Percentiles rank a stretch among this genome's conserved stretches.
Conservation (phyloP, 2,888 invertebrate species). For the Catonia carolina region DNA sequence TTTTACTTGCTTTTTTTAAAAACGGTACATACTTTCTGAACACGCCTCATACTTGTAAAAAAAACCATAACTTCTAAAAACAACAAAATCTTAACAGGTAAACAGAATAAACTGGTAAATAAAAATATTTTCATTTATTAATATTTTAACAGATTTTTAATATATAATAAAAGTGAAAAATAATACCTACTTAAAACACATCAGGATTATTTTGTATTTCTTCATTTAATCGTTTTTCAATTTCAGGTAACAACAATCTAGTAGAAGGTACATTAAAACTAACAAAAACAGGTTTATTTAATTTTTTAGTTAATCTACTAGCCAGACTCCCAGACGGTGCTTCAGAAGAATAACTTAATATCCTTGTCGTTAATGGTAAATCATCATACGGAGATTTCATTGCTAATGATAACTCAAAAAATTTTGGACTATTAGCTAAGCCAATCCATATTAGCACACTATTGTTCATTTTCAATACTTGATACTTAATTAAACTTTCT, state of each 20-base stretch:
- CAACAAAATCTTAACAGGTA: too few species aligned
- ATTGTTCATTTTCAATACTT: constrained; percentile 26
- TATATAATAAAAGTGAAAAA: too few species aligned
- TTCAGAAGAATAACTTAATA: constrained; percentile 25
- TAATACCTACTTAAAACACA: constrained; percentile 23
- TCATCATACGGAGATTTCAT: constrained; percentile 21
- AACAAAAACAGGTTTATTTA: constrained; percentile 26
- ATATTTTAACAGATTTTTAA: too few species aligned
- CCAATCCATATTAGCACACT: constrained; percentile 29
- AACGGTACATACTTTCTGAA: too few species aligned
- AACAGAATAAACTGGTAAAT: too few species aligned
- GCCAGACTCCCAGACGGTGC: constrained; percentile 13
- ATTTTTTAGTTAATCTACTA: constrained; percentile 22
- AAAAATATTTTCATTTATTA: too few species aligned
- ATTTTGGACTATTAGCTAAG: constrained; percentile 8
- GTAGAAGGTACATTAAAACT: constrained; percentile 25
- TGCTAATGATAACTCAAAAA: constrained; percentile 21
- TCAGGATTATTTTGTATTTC: constrained; percentile 25
- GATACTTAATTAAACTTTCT: constrained; percentile 15
- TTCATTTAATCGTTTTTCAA: constrained; percentile 23
- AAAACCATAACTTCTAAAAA: too few species aligned
- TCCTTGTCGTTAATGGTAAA: constrained; percentile 19
- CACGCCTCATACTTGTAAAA: too few species aligned
- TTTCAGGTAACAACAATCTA: constrained; percentile 19
- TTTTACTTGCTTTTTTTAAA: too few species aligned